Base-by-base conservation (phyloP, 2,888 invertebrate species). In the Metellina segmentata region DNA sequence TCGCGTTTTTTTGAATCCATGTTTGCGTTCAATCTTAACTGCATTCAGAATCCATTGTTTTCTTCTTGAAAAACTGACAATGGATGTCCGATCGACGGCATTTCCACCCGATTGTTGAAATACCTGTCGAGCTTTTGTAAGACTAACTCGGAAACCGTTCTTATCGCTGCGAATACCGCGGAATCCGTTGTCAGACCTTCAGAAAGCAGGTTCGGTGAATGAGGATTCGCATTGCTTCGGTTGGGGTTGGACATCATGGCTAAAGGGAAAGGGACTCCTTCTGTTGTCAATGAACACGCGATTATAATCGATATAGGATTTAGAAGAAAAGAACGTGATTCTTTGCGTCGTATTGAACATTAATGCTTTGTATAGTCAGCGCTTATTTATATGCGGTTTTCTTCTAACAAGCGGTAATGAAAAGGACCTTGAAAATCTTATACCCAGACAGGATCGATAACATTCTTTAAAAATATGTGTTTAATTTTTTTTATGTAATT, bases 51-150 rank as follows among this genome's bases (percentile, higher is more conserved):
- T 53, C 75, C 85, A 85, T 85, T 85, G 85, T 85, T 75, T 75
- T 69, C 53, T 51, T 82, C 69, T 71, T 19, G 6, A 70, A 79
- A 48, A 49, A 19, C 34, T 74, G 20, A 85, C 85, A 85, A 85
- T 85, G 19, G 85, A 48, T 48, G 48, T 48, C 74, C 49, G 53
- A 85, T 85, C 75, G 53, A 74, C 20, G 74, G 11, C 75, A 79
- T 79, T 79, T 79, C 79, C 48, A 49, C 19, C 53, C 75, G 75
- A 74, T 83, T 85, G 75, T 85, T 53, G 74, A 19, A 74, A 85
- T 49, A 48, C 53, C n/a, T 72, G 48, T n/a, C 9, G 52, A 11
- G 53, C 34, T 85, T 75, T 48, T 82, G 71, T 48, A 69, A 81
- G 72, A 72, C 82, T 49, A n/a, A 11, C 0, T 49, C 20, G 53